These are phyloP conservation scores for Psittacula echo DNA, from an alignment of 2,797 vertebrate genomes.

Conservation along the genomic window DNA sequence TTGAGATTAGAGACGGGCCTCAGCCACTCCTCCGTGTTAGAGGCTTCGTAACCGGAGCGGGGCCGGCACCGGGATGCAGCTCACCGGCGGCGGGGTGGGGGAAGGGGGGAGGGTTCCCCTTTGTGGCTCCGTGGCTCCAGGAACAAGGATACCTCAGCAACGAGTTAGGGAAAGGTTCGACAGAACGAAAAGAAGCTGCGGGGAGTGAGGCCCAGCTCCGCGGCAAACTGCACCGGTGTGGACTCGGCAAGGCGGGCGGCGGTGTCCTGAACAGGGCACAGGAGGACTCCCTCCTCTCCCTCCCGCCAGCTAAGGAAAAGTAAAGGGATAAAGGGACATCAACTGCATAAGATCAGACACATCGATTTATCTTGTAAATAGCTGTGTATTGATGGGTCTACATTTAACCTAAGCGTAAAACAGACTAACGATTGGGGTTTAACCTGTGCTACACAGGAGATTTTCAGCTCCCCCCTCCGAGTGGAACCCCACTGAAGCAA, in stretches of 20 bases:
- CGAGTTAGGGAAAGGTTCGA: neutral
- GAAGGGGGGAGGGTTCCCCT: neutral
- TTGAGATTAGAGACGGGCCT: neutral
- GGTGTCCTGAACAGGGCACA: accelerated
- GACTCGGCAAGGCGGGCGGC: neutral
- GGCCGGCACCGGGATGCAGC: neutral
- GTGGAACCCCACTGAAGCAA: neutral
- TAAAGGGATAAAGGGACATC: neutral
- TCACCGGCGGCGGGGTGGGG: neutral
- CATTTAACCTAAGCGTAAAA: neutral
- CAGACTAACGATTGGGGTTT: neutral
- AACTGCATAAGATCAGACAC: neutral
- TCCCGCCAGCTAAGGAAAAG: neutral
- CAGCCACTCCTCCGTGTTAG: neutral
- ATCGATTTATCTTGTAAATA: neutral
- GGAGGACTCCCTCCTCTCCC: neutral
- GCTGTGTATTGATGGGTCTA: neutral
- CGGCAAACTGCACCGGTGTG: neutral
- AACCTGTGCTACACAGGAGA: neutral
- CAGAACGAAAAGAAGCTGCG: neutral
- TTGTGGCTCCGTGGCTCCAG: neutral
- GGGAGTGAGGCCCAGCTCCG: neutral
- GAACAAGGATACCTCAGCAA: neutral
- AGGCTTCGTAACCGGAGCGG: neutral
- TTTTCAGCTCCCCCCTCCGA: neutral